Base-by-base conservation (phyloP, 2,888 invertebrate species). In the Parapristionchus giblindavisi region DNA sequence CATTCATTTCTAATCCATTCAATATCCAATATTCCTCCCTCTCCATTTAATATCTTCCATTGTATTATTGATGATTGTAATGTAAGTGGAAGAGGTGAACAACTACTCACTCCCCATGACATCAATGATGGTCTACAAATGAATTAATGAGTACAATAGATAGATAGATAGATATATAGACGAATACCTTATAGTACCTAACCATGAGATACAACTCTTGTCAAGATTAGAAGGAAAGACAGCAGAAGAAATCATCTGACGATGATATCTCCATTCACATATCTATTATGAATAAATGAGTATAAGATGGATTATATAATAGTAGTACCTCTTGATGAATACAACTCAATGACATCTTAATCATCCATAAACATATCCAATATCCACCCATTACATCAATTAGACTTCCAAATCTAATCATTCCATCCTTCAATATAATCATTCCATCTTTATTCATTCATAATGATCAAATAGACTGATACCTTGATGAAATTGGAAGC, bases 1-100 rank as follows among this genome's bases (percentile, higher is more conserved):
- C 83, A 83, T 60, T 83, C 79, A n/a, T 71, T 36, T 61, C 79
- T 73, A 1, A 78, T 78, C 83, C 83, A 83, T 65, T 81, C 79
- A 56, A 81, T 70, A 56, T 77, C 77, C 0, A 77, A 40, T 11
- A 71, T 34, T 17, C 78, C 79, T 1, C 27, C 54, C 52, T 72
- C 61, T 38, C 60, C 74, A 40, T 51, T 68, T 4, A 21, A 32
- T 29, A 75, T 48, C 32, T 36, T 73, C 73, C 8, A 56, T 61
- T 66, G 66, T 51, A 81, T 75, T 6, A 81, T 66, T 27, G 81
- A 79, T 4, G 77, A 72, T 54, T 83, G 80, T 17, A 83, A 70
- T 24, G 68, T 58, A 4, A 81, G 70, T 11, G 81, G 80, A 79
- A 83, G 80, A 21, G 83, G 81, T 29, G 83, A 83, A 2, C 75